Base-by-base conservation (phyloP, 92 coral and sea anemone species). In the Meandrina meandrites region DNA sequence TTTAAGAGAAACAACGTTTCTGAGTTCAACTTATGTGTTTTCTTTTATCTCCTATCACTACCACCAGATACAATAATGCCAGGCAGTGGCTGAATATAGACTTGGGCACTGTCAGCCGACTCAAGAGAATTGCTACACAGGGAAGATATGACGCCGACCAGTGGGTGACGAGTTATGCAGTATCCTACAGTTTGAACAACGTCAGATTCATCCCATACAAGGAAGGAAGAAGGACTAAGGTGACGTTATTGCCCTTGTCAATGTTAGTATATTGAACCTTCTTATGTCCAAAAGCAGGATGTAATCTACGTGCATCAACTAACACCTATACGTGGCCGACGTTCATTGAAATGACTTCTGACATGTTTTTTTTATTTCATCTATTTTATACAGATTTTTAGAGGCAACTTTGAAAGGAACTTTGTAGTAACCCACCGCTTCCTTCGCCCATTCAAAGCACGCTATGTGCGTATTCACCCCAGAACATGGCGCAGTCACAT, bases 71-170 rank as follows among this genome's bases (percentile, higher is more conserved):
- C 66, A 94, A 93, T 76, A 89, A 94, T 71, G 80, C 62, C 1
- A 91, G 89, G 34, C 98, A 94, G 76, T 94, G 96, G 96, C 91
- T 94, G 16, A 93, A 89, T 28, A 76, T 93, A 76, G 98, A 94
- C 89, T 78, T 94, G 68, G 90, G 91, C 12, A 93, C 98, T 8
- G 13, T 93, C 16, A 89, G 93, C 79, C 88, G 92, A 66, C 89
- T 93, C 30, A 93, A 94, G 47, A 77, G 98, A 45, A 87, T 94
- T 35, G 93, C 92, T 36, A 94, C 98, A 6, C 98, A 94, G 81
- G 98, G 98, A 14, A 88, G 96, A 37, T 82, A 94, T 34, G 95
- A 94, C 56, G 98, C 94, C 34, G 80, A 85, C 60, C 96, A 93
- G 75, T 94, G 96, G 96, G 96, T 94, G 10, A 93, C 94, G 5